Conservation (phyloP, 2,113 vertebrate genomes). For the Axis porcinus region DNA sequence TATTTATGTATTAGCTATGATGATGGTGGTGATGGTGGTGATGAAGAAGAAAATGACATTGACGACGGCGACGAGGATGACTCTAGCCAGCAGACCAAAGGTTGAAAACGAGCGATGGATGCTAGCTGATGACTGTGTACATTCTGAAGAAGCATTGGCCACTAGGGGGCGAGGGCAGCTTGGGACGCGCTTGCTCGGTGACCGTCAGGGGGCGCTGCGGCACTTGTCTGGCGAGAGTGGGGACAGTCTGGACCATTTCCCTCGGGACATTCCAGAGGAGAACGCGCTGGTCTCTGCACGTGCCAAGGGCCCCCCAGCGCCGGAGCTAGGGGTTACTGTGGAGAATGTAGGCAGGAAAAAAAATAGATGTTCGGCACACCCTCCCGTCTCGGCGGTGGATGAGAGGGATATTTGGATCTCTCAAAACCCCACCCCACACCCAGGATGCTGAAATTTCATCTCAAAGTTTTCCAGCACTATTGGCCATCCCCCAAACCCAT, state of each 20-base stretch:
- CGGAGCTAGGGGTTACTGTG: not conserved
- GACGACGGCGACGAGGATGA: not conserved
- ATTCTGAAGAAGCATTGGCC: not conserved
- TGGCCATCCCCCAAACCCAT: too few relatives aligned
- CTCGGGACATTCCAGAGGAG: constrained; percentile 30
- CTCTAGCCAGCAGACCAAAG: not conserved
- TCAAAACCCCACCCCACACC: not conserved
- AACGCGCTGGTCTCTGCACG: not conserved
- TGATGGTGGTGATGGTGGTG: not conserved
- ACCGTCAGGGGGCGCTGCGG: not conserved
- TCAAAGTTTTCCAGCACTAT: not conserved
- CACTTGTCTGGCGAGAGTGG: not conserved
- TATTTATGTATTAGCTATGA: not conserved
- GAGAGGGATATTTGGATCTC: not conserved
- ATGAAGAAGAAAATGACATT: not conserved
- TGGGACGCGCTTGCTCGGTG: not conserved
- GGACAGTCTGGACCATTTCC: not conserved
- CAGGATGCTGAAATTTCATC: not conserved
- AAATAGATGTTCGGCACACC: not conserved
- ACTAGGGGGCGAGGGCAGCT: not conserved
- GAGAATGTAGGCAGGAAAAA: not conserved
- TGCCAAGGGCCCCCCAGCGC: not conserved
- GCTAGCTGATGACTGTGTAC: not conserved
- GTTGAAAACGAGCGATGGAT: accelerated
- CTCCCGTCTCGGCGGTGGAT: not conserved